Conservation (phyloP, 2,888 invertebrate genomes). For the Schrankia costaestrigalis region DNA sequence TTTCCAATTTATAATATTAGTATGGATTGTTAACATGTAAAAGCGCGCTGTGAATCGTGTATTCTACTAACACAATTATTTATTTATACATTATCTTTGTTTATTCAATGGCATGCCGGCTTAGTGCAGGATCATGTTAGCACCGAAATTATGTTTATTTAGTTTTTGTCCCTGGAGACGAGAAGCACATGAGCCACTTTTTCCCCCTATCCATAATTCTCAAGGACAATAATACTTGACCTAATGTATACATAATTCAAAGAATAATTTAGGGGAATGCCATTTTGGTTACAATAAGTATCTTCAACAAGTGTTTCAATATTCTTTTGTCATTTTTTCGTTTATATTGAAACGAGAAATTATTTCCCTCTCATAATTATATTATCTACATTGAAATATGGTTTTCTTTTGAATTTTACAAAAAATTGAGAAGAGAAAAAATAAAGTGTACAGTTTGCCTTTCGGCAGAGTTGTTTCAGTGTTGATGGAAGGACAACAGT, state of each 20-base stretch:
- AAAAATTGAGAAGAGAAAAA: conserved; percentile 17
- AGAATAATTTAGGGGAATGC: conserved; percentile 27
- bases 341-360: conserved; percentile 11
- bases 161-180: conserved; percentile 6
- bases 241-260: conserved; percentile 36
- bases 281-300: conserved; percentile 11
- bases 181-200: conserved; percentile 23
- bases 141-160: conserved; percentile 18
- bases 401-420: conserved; percentile 20
- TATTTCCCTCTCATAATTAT: conserved; percentile 14
- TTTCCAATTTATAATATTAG: too few relatives aligned
- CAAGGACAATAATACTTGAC: conserved; percentile 37
- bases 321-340: conserved; percentile 11
- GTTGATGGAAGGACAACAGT: conserved; percentile 39
- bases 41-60: too few relatives aligned
- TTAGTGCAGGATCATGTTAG: conserved; percentile 9
- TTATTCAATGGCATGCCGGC: not conserved
- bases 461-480: conserved; percentile 25
- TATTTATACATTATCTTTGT: conserved; percentile 2
- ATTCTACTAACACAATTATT: not conserved
- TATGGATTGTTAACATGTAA: too few relatives aligned
- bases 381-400: too few relatives aligned
- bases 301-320: conserved; percentile 9
- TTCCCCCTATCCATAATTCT: conserved; percentile 21
- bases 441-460: conserved; percentile 18